A percentile compares a stretch with the other conserved stretches of the same genome.
phyloP scores from a whole-genome alignment of 2,797 vertebrate genomes.

The Ataeniobius toweri region DNA sequence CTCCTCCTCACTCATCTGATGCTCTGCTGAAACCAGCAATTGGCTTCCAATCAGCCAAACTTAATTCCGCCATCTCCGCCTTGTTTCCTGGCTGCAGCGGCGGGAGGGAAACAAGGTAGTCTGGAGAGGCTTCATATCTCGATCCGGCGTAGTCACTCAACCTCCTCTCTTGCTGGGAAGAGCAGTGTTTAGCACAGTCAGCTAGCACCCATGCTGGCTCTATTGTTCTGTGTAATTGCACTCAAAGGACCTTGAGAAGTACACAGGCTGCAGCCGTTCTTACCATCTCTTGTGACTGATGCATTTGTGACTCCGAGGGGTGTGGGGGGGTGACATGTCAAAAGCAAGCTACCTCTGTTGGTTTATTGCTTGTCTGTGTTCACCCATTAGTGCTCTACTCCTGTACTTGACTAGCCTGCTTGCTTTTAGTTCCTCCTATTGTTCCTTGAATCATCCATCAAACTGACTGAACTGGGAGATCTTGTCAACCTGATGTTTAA shows the following conservation, averaged over 20 bases:
- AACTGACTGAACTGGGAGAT: slow-evolving; percentile 69
- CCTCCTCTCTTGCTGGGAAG: slow-evolving; percentile 56
- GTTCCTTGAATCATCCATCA: slow-evolving; percentile 72
- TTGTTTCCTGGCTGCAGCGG: slow-evolving; percentile 44
- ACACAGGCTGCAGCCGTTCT: slow-evolving; percentile 29
- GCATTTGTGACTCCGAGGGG: slow-evolving; percentile 18
- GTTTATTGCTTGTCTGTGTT: slow-evolving; percentile 10
- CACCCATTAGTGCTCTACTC: slow-evolving; percentile 25
- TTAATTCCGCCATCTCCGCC: slow-evolving; percentile 70
- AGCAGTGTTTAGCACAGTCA: slow-evolving; percentile 70
- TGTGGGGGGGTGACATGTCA: background rate
- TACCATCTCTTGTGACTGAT: slow-evolving; percentile 18
- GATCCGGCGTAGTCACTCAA: slow-evolving; percentile 44
- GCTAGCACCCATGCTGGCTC: slow-evolving; percentile 64
- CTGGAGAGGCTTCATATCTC: slow-evolving; percentile 42
- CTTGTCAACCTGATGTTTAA: slow-evolving; percentile 71
- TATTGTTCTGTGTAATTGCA: slow-evolving; percentile 79
- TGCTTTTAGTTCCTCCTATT: slow-evolving; percentile 41
- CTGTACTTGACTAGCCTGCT: slow-evolving; percentile 15
- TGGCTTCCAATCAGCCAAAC: slow-evolving; percentile 79
- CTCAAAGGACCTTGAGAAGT: slow-evolving; percentile 71
- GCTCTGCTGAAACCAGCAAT: slow-evolving; percentile 72
- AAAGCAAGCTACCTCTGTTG: slow-evolving; percentile 7
- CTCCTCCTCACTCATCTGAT: slow-evolving; percentile 56
- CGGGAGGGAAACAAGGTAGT: slow-evolving; percentile 52